Evolutionary conservation across 2,797 vertebrate genomes (phyloP).

Genomic region (Macropodus opercularis): DNA sequence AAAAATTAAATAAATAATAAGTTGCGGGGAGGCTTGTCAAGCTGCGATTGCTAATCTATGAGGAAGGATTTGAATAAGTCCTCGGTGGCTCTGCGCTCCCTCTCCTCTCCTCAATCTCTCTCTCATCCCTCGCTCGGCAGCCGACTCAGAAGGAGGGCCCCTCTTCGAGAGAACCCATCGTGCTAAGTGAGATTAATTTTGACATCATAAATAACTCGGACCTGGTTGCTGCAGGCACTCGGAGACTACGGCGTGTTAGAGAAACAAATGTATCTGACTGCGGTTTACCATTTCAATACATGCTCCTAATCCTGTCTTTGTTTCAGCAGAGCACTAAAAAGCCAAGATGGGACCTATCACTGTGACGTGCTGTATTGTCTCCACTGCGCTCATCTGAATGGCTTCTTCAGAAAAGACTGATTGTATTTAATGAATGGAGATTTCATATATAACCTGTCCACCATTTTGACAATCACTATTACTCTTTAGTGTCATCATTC

Average conservation of each 20-base stretch:
- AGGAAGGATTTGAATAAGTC: constrained; percentile 87
- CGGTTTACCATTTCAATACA: constrained; percentile 65
- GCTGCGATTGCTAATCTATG: constrained; percentile 84
- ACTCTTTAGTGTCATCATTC: constrained; percentile 44
- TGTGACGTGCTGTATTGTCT: constrained; percentile 62
- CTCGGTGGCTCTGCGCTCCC: constrained; percentile 67
- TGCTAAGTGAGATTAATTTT: constrained; percentile 86
- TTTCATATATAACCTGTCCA: constrained; percentile 48
- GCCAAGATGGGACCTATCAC: constrained; percentile 46
- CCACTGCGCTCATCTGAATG: constrained; percentile 39
- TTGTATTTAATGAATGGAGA: constrained; percentile 55
- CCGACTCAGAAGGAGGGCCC: constrained; percentile 74
- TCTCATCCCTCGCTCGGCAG: constrained; percentile 73
- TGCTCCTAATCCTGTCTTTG: constrained; percentile 71
- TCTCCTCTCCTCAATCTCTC: constrained; percentile 69
- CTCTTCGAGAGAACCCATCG: constrained; percentile 75
- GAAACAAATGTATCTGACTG: constrained; percentile 69
- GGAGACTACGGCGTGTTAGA: constrained; percentile 47
- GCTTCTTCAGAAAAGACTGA: constrained; percentile 44
- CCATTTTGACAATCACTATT: constrained; percentile 56
- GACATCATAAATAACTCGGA: constrained; percentile 84
- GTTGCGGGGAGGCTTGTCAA: constrained; percentile 82
- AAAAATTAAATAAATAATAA: constrained; percentile 72
- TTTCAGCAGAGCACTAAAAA: constrained; percentile 58
- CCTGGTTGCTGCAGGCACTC: constrained; percentile 65